Conservation (phyloP, 2,113 vertebrate species). For the Parus major region DNA sequence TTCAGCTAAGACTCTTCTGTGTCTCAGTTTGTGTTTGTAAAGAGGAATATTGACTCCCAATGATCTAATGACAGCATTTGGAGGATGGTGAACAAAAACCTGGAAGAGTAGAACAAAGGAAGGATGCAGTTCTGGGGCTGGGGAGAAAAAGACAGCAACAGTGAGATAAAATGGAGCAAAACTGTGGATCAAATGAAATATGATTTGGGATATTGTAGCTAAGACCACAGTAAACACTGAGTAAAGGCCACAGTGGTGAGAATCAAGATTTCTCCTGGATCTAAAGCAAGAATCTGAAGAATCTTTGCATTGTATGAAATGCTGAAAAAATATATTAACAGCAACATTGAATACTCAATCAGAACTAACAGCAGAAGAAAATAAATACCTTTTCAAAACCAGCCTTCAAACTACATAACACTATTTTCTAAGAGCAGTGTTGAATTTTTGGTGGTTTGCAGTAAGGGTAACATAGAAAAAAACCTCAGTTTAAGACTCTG, state of each 20-base stretch:
- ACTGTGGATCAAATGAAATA: background rate
- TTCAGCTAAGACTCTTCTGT: background rate
- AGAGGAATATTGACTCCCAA: background rate
- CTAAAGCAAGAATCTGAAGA: background rate
- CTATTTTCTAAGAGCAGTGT: background rate
- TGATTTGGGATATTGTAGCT: background rate
- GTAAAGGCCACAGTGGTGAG: slow-evolving; percentile 44
- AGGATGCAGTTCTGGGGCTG: background rate
- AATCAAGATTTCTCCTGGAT: slow-evolving; percentile 21
- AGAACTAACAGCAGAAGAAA: background rate
- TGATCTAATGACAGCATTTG: background rate
- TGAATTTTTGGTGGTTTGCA: background rate
- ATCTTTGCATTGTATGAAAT: background rate
- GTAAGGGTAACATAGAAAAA: background rate
- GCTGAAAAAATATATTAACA: background rate
- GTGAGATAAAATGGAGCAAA: background rate
- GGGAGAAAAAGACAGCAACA: background rate
- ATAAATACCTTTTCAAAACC: background rate
- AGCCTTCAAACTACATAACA: background rate
- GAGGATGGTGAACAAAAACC: background rate
- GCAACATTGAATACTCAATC: background rate
- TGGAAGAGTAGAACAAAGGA: background rate
- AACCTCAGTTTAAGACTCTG: background rate
- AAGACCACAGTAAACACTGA: background rate
- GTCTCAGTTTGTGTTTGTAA: background rate